phyloP scores from a whole-genome alignment of 2,888 invertebrate species.

The Nasonovia ribisnigri region DNA sequence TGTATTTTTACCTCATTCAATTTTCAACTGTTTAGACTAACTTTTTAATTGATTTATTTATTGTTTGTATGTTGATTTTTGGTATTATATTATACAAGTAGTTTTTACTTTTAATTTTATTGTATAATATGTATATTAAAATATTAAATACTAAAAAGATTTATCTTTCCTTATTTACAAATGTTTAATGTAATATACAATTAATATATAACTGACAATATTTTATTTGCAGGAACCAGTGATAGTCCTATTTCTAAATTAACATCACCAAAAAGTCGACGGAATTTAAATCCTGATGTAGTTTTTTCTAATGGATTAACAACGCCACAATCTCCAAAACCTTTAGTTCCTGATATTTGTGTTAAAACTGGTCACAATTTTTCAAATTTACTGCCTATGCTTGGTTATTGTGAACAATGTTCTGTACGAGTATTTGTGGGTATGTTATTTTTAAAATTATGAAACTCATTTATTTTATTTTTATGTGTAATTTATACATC shows the following conservation, averaged over 20 bases:
- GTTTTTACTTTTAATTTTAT: neutral
- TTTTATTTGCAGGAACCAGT: slow-evolving; percentile 37
- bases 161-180: neutral
- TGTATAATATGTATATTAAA: neutral
- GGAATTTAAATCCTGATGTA: slow-evolving; percentile 56
- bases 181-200: neutral
- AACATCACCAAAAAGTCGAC: slow-evolving; percentile 56
- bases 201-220: neutral
- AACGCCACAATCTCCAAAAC: slow-evolving; percentile 56
- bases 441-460: slow-evolving; percentile 13
- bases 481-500: neutral
- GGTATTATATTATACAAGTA: neutral
- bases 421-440: slow-evolving; percentile 59
- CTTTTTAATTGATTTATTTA: neutral
- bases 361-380: slow-evolving; percentile 62
- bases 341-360: slow-evolving; percentile 64
- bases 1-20: neutral
- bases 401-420: slow-evolving; percentile 61
- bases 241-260: slow-evolving; percentile 60
- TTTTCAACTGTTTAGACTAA: neutral
- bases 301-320: slow-evolving; percentile 60
- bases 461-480: neutral
- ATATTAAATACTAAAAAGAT: neutral
- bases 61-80: neutral
- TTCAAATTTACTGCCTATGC: slow-evolving; percentile 62